Base-by-base conservation (phyloP, 2,888 invertebrate species). In the Chydorus sphaericus region DNA sequence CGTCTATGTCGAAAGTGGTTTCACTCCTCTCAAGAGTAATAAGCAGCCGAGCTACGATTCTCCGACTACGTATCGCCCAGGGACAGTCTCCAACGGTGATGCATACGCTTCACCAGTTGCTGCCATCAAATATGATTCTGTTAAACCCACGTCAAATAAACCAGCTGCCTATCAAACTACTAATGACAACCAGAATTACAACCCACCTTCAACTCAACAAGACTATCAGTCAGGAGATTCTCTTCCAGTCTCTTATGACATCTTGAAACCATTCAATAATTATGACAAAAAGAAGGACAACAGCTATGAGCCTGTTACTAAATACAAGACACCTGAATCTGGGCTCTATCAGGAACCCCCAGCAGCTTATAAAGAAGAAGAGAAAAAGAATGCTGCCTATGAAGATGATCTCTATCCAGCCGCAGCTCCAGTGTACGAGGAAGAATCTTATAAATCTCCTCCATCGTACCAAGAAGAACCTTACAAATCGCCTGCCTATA, bases 321-420 rank as follows among this genome's bases (percentile, higher is more conserved):
- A 31, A 31, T 51, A 51, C 51, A 36, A 51, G 16, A 18, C 51
- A 16, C 31, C 31, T 20, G 36, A 44, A 44, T 33, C 33, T n/a
- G n/a, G 5, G 37, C n/a, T 16, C 3, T 37, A 37, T 37, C n/a
- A 37, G 37, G 16, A 37, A 16, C 37, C 37, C 37, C 16, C n/a
- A n/a, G 37, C n/a, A 37, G 2, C 37, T 4, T 16, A n/a, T n/a
- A 37, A 37, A 16, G n/a, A 37, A n/a, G 37, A 37, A 16, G 16
- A 37, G 37, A n/a, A n/a, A 4, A 2, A n/a, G 16, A n/a, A n/a
- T n/a, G n/a, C n/a, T n/a, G n/a, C n/a, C n/a, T n/a, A n/a, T n/a
- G n/a, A n/a, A n/a, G n/a, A n/a, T n/a, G n/a, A n/a, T n/a, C n/a
- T n/a, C n/a, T n/a, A n/a, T n/a, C n/a, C n/a, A n/a, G n/a, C n/a